Conservation (phyloP, 2,113 vertebrate genomes). For the Psephotus haematonotus region DNA sequence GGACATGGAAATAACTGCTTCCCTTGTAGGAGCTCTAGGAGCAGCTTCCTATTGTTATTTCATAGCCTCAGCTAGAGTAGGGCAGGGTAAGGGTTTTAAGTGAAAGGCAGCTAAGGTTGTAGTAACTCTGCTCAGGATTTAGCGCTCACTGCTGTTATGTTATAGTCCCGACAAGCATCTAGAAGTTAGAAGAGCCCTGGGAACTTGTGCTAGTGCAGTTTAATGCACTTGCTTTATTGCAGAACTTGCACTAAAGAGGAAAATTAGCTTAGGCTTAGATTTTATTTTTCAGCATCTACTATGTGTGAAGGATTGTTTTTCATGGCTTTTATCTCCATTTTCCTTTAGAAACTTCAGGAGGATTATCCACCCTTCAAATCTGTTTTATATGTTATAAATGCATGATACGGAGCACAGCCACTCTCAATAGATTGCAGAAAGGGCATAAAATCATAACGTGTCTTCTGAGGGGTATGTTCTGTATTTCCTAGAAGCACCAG, state of each 20-base stretch:
- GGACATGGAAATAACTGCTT: not conserved
- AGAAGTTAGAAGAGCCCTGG: not conserved
- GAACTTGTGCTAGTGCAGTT: not conserved
- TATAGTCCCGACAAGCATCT: not conserved
- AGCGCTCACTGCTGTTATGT: not conserved
- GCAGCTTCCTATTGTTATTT: not conserved
- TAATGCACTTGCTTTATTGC: not conserved
- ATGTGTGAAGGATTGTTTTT: not conserved
- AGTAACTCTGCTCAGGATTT: not conserved
- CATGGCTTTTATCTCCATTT: slow-evolving; percentile 3
- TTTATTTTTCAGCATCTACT: not conserved
- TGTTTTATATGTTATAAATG: slow-evolving; percentile 14
- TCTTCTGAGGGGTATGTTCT: not conserved
- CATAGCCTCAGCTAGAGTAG: not conserved
- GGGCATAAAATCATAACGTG: not conserved
- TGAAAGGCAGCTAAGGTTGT: not conserved
- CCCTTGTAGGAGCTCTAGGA: not conserved
- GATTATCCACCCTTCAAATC: not conserved
- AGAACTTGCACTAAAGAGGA: not conserved
- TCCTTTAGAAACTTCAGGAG: not conserved
- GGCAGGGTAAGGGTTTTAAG: not conserved
- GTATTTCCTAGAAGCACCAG: not conserved
- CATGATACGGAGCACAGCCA: not conserved
- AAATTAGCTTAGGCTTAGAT: not conserved
- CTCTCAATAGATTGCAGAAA: not conserved